A percentile compares a stretch with the other conserved stretches of the same genome.
Evolutionary conservation across 2,113 vertebrate genomes (phyloP).

Genomic region (Ciconia stormi): DNA sequence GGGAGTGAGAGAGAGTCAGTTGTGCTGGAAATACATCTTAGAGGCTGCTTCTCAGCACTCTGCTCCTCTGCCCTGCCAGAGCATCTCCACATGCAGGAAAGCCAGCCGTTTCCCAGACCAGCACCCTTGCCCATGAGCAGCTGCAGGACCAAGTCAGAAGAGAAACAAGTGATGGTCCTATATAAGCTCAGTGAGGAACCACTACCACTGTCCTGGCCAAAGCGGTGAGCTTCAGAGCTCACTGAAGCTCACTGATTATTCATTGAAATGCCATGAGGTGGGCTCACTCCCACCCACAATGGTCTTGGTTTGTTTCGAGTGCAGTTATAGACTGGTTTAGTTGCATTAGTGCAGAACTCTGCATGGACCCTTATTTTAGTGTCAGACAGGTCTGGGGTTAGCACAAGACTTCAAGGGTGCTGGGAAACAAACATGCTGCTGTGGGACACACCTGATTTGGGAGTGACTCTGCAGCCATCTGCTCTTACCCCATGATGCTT

Average conservation of each 20-base stretch:
- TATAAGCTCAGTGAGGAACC: not conserved
- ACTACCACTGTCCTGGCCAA: not conserved
- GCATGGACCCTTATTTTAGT: not conserved
- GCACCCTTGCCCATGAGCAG: not conserved
- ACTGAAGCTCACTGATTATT: too few relatives aligned
- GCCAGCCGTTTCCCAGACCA: accelerated
- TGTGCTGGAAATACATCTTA: not conserved
- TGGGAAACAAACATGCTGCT: not conserved
- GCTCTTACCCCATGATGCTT: not conserved
- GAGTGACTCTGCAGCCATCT: not conserved
- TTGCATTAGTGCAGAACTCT: not conserved
- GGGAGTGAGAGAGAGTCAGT: not conserved
- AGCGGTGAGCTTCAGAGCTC: not conserved
- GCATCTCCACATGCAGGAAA: not conserved
- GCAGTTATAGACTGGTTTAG: not conserved
- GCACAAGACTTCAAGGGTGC: not conserved
- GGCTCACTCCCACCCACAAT: not conserved
- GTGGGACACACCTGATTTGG: not conserved
- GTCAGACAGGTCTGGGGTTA: not conserved
- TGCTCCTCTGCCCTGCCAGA: not conserved
- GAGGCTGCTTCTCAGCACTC: not conserved
- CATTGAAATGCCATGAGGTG: not conserved
- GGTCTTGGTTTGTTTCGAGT: accelerated
- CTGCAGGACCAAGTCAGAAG: not conserved
- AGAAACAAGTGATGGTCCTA: not conserved